phyloP scores from a whole-genome alignment of 2,113 vertebrate species.

The Anseranas semipalmata region DNA sequence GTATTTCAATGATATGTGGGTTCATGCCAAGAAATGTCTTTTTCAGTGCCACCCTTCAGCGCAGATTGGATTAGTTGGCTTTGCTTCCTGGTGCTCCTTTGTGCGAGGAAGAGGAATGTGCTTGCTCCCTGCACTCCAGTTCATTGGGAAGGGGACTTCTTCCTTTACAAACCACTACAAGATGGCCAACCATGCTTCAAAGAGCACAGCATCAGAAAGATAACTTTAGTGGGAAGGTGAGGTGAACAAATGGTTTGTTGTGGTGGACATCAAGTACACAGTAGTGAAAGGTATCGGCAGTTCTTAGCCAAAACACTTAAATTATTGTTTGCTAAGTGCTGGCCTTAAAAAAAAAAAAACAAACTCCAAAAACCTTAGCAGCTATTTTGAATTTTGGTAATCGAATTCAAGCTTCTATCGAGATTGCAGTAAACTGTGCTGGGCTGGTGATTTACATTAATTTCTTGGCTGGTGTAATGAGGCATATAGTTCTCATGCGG shows the following conservation, averaged over 20 bases:
- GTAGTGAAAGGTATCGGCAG: background rate
- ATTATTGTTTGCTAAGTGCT: background rate
- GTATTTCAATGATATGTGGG: background rate
- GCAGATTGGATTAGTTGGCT: background rate
- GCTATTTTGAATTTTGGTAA: background rate
- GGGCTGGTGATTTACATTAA: background rate
- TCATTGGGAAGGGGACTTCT: background rate
- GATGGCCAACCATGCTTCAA: background rate
- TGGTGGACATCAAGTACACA: background rate
- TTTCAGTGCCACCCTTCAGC: background rate
- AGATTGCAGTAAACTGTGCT: background rate
- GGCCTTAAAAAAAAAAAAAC: background rate
- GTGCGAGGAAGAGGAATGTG: background rate
- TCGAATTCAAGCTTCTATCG: background rate
- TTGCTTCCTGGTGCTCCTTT: background rate
- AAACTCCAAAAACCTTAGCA: background rate
- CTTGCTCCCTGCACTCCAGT: rapidly evolving
- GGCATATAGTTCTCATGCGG: constrained; percentile 26
- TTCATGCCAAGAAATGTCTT: background rate
- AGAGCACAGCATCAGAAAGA: background rate
- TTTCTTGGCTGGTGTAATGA: constrained; percentile 66
- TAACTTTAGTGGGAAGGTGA: background rate
- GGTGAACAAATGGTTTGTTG: background rate
- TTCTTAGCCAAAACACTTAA: background rate
- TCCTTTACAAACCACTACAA: background rate